phyloP scores from a whole-genome alignment of 2,888 invertebrate species.

The Pyrocoelia pectoralis region DNA sequence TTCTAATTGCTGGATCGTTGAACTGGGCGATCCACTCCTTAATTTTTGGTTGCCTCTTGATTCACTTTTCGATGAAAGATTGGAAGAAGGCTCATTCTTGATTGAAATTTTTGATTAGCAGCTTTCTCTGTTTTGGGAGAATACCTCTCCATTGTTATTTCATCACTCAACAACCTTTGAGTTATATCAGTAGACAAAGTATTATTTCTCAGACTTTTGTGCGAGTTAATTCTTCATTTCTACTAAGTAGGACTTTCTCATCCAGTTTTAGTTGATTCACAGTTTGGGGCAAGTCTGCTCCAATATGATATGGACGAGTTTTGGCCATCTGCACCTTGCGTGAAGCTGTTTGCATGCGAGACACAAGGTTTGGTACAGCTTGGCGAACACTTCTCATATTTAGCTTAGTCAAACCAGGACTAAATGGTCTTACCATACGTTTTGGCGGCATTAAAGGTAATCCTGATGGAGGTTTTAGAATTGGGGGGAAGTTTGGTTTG shows the following conservation, averaged over 20 bases:
- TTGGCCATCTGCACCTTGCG: slow-evolving; percentile 47
- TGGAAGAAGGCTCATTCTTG: slow-evolving; percentile 17
- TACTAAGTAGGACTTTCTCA: slow-evolving; percentile 40
- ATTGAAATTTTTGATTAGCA: slow-evolving; percentile 16
- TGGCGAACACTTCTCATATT: slow-evolving; percentile 55
- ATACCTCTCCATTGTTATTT: slow-evolving; percentile 18
- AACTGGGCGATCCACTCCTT: slow-evolving; percentile 38
- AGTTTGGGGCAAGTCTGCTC: slow-evolving; percentile 46
- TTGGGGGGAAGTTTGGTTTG: slow-evolving; percentile 48
- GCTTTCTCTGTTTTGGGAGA: slow-evolving; percentile 11
- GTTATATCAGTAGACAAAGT: slow-evolving; percentile 13
- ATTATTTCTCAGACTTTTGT: background rate
- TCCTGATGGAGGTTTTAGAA: slow-evolving; percentile 68
- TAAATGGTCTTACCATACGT: slow-evolving; percentile 50
- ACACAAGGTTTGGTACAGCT: slow-evolving; percentile 55
- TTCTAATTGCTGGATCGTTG: slow-evolving; percentile 55
- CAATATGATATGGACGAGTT: slow-evolving; percentile 45
- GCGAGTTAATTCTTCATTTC: slow-evolving; percentile 40
- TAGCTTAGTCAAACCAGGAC: slow-evolving; percentile 50
- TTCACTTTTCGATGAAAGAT: slow-evolving; percentile 35
- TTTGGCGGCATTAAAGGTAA: slow-evolving; percentile 66
- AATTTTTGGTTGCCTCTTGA: slow-evolving; percentile 34
- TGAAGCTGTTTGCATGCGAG: slow-evolving; percentile 51
- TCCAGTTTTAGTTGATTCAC: slow-evolving; percentile 36
- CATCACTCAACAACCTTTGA: slow-evolving; percentile 21